Conservation (phyloP, 2,113 vertebrate genomes). For the Montifringilla adamsi region DNA sequence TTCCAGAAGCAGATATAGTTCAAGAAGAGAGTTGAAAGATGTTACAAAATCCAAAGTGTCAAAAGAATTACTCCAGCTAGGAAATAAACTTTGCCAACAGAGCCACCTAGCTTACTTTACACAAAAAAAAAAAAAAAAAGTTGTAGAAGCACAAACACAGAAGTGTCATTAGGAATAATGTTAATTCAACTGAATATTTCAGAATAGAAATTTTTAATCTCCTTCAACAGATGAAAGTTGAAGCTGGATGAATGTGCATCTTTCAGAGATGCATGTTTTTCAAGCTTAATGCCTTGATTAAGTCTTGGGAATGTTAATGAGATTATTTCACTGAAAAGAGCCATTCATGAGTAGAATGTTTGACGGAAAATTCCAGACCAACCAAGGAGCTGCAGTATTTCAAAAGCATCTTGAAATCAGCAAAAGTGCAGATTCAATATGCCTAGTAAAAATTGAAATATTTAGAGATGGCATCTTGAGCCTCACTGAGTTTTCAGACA, state of each 20-base stretch:
- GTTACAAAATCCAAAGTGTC: neutral
- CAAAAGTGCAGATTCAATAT: neutral
- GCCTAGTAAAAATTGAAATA: neutral
- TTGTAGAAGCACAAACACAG: neutral
- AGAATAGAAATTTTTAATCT: neutral
- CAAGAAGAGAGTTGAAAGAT: neutral
- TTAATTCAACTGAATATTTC: neutral
- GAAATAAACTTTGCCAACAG: neutral
- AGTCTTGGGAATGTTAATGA: neutral
- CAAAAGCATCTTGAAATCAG: neutral
- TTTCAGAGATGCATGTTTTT: neutral
- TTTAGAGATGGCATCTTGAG: neutral
- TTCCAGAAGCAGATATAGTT: neutral
- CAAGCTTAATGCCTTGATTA: neutral
- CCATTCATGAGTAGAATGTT: neutral
- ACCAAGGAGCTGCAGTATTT: neutral
- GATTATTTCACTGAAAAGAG: neutral
- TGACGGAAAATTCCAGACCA: neutral
- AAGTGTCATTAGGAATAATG: neutral
- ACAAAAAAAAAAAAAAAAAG: neutral
- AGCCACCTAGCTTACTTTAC: neutral
- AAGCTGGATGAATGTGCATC: neutral
- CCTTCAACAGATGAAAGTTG: neutral
- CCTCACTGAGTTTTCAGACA: neutral
- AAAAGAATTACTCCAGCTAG: neutral